A percentile compares a stretch with the other conserved stretches of the same genome.
phyloP scores from a whole-genome alignment of 2,113 vertebrate genomes.

The Romanogobio albipinnatus region DNA sequence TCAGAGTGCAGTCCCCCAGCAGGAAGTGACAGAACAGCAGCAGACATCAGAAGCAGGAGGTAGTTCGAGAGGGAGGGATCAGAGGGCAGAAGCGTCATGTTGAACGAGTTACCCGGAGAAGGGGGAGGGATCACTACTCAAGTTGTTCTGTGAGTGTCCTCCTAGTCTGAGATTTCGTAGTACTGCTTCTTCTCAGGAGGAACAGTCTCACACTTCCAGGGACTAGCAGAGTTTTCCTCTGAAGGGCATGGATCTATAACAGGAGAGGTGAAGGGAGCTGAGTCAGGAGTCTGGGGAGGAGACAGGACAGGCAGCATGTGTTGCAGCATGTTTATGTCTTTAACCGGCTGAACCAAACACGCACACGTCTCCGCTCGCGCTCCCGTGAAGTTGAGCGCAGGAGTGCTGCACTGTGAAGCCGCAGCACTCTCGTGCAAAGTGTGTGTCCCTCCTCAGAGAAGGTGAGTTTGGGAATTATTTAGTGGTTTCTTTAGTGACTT shows the following conservation, averaged over 20 bases:
- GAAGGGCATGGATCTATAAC: conserved; percentile 69
- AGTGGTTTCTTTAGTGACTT: not conserved
- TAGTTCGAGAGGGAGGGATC: conserved; percentile 48
- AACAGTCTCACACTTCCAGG: conserved; percentile 1
- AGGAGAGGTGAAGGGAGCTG: conserved; percentile 63
- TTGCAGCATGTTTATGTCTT: conserved; percentile 69
- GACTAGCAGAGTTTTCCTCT: conserved; percentile 42
- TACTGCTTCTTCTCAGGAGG: not conserved
- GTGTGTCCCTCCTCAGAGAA: conserved; percentile 48
- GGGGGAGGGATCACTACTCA: conserved; percentile 67
- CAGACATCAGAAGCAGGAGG: conserved; percentile 48
- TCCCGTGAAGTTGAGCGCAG: conserved; percentile 53
- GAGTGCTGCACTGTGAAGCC: not conserved
- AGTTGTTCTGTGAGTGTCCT: conserved; percentile 52
- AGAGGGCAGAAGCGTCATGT: conserved; percentile 51
- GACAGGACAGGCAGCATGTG: conserved; percentile 66
- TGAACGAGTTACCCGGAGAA: conserved; percentile 65
- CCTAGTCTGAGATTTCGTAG: conserved; percentile 42
- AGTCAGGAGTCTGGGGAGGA: conserved; percentile 63
- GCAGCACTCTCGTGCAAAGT: conserved; percentile 58
- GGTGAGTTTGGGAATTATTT: conserved; percentile 49
- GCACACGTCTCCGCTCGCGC: conserved; percentile 46
- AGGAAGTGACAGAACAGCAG: conserved; percentile 57
- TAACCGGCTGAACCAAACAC: conserved; percentile 61
- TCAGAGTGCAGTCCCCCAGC: conserved; percentile 54